Base-by-base conservation (phyloP, 2,888 invertebrate genomes). In the Hydraecia micacea region DNA sequence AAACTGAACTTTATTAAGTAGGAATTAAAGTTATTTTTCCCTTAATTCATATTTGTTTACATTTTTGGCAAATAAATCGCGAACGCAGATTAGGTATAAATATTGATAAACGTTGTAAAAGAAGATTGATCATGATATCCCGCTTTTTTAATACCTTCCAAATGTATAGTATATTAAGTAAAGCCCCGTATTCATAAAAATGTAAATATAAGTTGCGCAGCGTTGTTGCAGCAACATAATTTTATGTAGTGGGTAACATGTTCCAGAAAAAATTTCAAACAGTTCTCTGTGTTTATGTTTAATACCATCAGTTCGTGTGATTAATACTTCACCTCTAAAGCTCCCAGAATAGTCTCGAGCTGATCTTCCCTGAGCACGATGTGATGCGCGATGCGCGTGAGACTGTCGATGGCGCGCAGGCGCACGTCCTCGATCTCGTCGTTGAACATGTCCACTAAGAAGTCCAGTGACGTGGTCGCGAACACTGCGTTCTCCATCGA, bases 401-500 rank as follows among this genome's bases (percentile, higher is more conserved):
- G 97, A 89, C 99, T 99, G 94, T 99, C 98, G 88, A 99, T 99
- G 4, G 99, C 99, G 91, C 99, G 98, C 77, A 99, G 97, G 36
- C 99, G 97, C 21, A 99, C 99, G 92, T 99, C 99, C 95, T 99
- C 99, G 86, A 99, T 99, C 97, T 99, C 99, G 93, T 99, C 99
- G 94, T 99, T 99, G 94, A 99, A 99, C 99, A 99, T 99, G 93
- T 99, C 99, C 2, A 99, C 99, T 67, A 99, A 97, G 93, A 99
- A 99, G 94, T 99, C 99, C 58, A 99, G 97, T 0, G 99, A 98
- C 49, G 98, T 98, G 73, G 98, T 98, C 0, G 99, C 99, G 96
- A 99, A 99, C 62, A 97, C 97, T 0, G 98, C 97, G 91, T 99
- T 98, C 88, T 98, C 98, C 83, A 98, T 95, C 0, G 99, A 99